Conservation (phyloP, 2,113 vertebrate genomes). For the Neotragus pygmaeus region DNA sequence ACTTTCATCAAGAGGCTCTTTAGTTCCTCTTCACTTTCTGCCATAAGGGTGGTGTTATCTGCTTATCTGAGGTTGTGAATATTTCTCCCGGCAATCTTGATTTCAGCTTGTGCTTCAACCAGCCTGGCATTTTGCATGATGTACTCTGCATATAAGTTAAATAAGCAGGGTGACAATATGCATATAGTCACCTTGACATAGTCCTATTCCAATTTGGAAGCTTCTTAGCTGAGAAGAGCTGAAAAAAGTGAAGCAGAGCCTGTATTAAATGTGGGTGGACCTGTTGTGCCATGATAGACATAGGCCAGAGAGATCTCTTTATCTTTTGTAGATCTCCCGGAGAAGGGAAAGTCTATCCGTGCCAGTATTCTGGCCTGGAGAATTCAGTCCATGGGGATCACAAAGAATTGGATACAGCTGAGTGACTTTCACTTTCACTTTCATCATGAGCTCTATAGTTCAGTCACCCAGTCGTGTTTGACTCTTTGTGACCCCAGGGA, state of each 20-base stretch:
- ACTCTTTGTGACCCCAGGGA: too few species aligned
- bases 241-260: too few species aligned
- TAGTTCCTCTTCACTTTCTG: background rate
- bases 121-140: background rate
- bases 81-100: background rate
- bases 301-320: background rate
- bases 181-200: background rate
- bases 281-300: background rate
- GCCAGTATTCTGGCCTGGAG: too few species aligned
- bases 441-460: too few species aligned
- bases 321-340: too few species aligned
- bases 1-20: background rate
- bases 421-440: too few species aligned
- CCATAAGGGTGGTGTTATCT: background rate
- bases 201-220: background rate
- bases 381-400: too few species aligned
- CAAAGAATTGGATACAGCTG: too few species aligned
- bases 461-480: fast-evolving
- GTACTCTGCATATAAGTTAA: background rate
- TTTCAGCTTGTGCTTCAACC: background rate
- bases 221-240: too few species aligned
- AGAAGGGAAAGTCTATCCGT: too few species aligned
- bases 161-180: background rate
- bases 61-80: background rate
- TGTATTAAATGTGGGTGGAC: background rate